A percentile compares a stretch with the other conserved stretches of the same genome.
Conservation (phyloP, 2,888 invertebrate species). For the Drosophila villosipedis region DNA sequence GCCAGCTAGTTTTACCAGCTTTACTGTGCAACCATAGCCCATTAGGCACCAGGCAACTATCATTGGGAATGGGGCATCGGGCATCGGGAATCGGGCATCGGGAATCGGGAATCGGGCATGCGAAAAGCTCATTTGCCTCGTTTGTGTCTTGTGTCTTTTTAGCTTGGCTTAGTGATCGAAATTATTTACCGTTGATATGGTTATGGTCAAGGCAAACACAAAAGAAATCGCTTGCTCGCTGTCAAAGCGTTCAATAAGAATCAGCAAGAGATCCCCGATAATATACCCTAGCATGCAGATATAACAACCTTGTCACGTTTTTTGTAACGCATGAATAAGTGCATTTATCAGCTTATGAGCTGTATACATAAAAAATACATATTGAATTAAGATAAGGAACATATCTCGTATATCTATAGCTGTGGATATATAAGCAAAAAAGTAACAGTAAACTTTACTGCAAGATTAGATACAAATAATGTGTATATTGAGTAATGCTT, state of each 20-base stretch:
- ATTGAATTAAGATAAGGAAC: not conserved
- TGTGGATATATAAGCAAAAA: not conserved
- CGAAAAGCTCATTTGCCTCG: constrained; percentile 62
- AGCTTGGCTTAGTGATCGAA: constrained; percentile 64
- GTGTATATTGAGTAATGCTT: not conserved
- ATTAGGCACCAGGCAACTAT: constrained; percentile 32
- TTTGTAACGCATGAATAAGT: constrained; percentile 41
- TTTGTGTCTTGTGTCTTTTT: constrained; percentile 30
- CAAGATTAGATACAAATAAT: not conserved
- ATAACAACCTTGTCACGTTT: constrained; percentile 48
- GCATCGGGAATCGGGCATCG: constrained; percentile 22
- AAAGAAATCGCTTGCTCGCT: constrained; percentile 15
- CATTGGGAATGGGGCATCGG: constrained; percentile 10
- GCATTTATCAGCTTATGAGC: constrained; percentile 11
- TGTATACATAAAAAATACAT: not conserved
- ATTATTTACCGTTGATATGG: constrained; percentile 80
- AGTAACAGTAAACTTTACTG: not conserved
- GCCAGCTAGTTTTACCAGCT: constrained; percentile 49
- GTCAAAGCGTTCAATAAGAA: constrained; percentile 5
- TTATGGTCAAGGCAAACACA: constrained; percentile 59
- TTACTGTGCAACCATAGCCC: constrained; percentile 39
- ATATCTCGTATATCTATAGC: not conserved
- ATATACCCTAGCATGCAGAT: constrained; percentile 28
- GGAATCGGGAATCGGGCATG: constrained; percentile 38
- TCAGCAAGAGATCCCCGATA: constrained; percentile 28